Conservation (phyloP, 2,888 invertebrate genomes). For the Mythimna pallens region DNA sequence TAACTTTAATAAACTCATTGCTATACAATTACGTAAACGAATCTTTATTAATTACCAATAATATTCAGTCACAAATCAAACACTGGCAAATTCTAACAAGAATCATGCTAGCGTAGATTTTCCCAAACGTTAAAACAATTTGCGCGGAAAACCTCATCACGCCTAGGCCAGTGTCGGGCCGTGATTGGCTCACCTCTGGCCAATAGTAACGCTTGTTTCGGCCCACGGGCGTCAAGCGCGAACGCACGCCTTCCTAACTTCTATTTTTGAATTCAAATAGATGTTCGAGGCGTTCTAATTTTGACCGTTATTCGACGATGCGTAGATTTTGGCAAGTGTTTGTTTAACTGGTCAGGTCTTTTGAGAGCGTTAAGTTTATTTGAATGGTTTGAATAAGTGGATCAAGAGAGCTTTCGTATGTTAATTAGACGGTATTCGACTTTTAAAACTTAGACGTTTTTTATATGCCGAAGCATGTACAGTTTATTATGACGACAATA, state of each 20-base stretch:
- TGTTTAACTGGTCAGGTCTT: slow-evolving; percentile 37
- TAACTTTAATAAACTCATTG: too few species aligned
- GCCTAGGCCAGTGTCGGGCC: slow-evolving; percentile 78
- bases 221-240: slow-evolving; percentile 76
- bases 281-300: slow-evolving; percentile 72
- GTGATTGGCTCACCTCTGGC: slow-evolving; percentile 84
- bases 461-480: slow-evolving; percentile 2
- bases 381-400: slow-evolving; percentile 10
- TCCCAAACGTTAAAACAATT: slow-evolving; percentile 61
- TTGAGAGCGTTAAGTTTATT: slow-evolving; percentile 23
- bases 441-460: slow-evolving; percentile 4
- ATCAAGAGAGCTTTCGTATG: slow-evolving; percentile 25
- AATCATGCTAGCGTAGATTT: slow-evolving; percentile 54
- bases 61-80: not conserved
- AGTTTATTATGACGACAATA: not conserved
- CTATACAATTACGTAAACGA: not conserved
- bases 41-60: too few species aligned
- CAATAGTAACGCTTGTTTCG: slow-evolving; percentile 84
- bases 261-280: slow-evolving; percentile 87
- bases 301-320: slow-evolving; percentile 62
- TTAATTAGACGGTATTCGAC: slow-evolving; percentile 19
- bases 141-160: slow-evolving; percentile 79
- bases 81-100: slow-evolving; percentile 23
- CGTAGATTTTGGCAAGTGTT: slow-evolving; percentile 41
- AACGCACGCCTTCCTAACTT: slow-evolving; percentile 86